A percentile compares a stretch with the other conserved stretches of the same genome.
Conservation (phyloP, 2,797 vertebrate species). For the Ceyx erithaca region DNA sequence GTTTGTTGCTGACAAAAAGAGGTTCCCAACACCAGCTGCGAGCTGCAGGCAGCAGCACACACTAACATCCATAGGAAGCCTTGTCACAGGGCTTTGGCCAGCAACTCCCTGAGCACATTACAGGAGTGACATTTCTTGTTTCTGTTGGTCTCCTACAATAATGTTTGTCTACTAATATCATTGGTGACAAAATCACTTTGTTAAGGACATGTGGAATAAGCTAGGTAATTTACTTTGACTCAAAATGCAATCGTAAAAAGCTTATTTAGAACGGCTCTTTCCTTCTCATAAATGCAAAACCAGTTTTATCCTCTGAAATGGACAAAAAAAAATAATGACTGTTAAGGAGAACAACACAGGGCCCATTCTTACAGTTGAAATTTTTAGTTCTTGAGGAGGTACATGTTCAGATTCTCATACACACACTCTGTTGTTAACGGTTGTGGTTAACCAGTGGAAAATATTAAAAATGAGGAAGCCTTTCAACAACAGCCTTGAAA, state of each 20-base stretch:
- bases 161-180: background rate
- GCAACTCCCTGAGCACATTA: background rate
- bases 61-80: background rate
- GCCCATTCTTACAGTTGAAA: background rate
- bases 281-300: background rate
- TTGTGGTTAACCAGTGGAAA: slow-evolving; percentile 51
- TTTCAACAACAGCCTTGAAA: background rate
- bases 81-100: background rate
- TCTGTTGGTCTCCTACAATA: background rate
- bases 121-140: background rate
- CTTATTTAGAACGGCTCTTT: background rate
- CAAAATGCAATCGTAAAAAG: background rate
- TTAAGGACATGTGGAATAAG: background rate
- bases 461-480: background rate
- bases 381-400: background rate
- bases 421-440: background rate
- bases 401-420: background rate
- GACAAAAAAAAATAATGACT: background rate
- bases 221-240: background rate
- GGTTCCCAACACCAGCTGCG: background rate
- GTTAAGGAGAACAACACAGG: background rate
- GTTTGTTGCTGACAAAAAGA: background rate
- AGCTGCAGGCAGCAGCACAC: background rate
- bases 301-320: background rate
- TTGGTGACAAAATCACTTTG: background rate